These are phyloP conservation scores for Oasisia sp. DNA, from an alignment of 2,888 invertebrate species.

Conservation along the genomic window DNA sequence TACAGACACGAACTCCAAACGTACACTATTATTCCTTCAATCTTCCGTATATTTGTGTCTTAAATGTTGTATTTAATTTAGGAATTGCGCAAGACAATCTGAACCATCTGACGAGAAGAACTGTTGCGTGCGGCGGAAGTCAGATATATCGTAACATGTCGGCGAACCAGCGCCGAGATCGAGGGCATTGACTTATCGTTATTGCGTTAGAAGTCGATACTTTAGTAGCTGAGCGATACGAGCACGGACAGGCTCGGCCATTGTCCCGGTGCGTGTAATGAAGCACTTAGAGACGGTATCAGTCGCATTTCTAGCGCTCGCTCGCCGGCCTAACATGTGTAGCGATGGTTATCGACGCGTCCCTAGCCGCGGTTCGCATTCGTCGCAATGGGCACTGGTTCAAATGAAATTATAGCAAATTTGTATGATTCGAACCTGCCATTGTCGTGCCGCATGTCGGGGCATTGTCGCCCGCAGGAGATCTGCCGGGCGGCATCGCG, in stretches of 20 bases:
- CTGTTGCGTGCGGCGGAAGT: background rate
- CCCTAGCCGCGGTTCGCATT: background rate
- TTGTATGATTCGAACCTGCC: constrained; percentile 12
- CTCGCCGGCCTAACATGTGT: background rate
- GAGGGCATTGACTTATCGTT: background rate
- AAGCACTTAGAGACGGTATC: constrained; percentile 12
- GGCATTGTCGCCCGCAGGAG: background rate
- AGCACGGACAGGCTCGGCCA: background rate
- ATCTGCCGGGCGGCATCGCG: background rate
- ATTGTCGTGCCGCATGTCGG: background rate
- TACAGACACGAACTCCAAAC: background rate
- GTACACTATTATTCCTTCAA: background rate
- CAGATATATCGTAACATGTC: background rate
- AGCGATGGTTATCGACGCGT: constrained; percentile 13
- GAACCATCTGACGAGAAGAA: background rate
- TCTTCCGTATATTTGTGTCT: background rate
- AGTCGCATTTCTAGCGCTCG: constrained; percentile 12
- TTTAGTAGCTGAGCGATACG: background rate
- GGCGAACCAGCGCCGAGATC: background rate
- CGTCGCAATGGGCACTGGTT: background rate
- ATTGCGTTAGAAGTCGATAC: constrained; percentile 13
- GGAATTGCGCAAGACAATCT: background rate
- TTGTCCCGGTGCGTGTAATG: background rate
- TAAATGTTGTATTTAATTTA: background rate
- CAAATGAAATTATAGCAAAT: constrained; percentile 17